phyloP scores from a whole-genome alignment of 2,888 invertebrate genomes.

The Cheilosia soror region DNA sequence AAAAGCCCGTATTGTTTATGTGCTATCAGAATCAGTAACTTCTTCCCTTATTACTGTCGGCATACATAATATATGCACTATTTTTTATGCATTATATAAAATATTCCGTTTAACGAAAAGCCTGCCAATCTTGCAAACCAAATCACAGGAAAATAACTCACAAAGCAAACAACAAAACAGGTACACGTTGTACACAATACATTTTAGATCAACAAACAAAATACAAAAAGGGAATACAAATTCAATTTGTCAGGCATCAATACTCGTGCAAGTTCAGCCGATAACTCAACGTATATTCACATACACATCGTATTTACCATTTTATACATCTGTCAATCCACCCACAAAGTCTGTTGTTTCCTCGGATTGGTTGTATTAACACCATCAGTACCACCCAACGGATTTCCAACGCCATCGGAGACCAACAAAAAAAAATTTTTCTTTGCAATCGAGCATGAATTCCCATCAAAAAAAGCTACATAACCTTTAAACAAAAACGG shows the following conservation, averaged over 20 bases:
- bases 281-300: constrained; percentile 28
- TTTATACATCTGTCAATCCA: not conserved
- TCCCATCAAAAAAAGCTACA: constrained; percentile 29
- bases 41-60: not conserved
- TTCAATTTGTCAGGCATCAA: constrained; percentile 61
- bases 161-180: not conserved
- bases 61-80: not conserved
- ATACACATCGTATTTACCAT: constrained; percentile 18
- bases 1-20: too few relatives aligned
- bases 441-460: constrained; percentile 7
- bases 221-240: constrained; percentile 15
- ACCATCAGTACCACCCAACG: constrained; percentile 36
- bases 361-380: constrained; percentile 56
- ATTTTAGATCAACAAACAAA: not conserved
- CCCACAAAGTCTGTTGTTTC: constrained; percentile 47
- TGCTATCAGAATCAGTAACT: too few relatives aligned
- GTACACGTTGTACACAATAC: not conserved
- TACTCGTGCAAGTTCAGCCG: constrained; percentile 23
- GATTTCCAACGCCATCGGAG: constrained; percentile 28
- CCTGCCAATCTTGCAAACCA: not conserved
- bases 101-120: not conserved
- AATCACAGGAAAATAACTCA: not conserved
- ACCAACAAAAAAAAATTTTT: not conserved
- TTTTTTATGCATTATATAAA: not conserved
- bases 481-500: constrained; percentile 39